Conservation (phyloP, 2,113 vertebrate genomes). For the Ameiurus melas region DNA sequence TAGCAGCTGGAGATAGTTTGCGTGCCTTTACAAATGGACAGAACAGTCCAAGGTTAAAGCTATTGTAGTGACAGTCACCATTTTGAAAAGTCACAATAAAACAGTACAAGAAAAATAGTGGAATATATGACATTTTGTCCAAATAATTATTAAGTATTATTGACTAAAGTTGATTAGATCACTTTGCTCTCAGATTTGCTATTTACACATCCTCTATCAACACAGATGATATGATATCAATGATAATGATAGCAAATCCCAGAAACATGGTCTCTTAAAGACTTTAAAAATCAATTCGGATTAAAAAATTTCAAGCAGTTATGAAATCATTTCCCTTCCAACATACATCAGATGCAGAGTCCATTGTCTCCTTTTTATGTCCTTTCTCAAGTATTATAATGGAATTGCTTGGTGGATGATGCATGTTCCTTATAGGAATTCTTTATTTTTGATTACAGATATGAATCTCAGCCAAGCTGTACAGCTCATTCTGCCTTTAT, state of each 20-base stretch:
- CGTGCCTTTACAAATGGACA: slow-evolving; percentile 31
- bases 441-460: slow-evolving; percentile 46
- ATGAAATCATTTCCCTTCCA: slow-evolving; percentile 54
- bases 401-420: slow-evolving; percentile 12
- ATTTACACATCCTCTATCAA: not conserved
- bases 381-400: slow-evolving; percentile 22
- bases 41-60: not conserved
- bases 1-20: slow-evolving; percentile 36
- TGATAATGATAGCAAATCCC: not conserved
- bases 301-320: slow-evolving; percentile 51
- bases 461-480: slow-evolving; percentile 41
- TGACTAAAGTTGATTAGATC: not conserved
- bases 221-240: not conserved
- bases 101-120: not conserved
- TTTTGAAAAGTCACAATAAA: not conserved
- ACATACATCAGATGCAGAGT: slow-evolving; percentile 49
- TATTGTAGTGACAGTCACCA: not conserved
- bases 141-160: not conserved
- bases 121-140: not conserved
- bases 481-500: slow-evolving; percentile 31
- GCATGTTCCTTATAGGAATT: slow-evolving; percentile 23
- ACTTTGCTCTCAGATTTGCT: not conserved
- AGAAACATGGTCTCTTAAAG: slow-evolving; percentile 18
- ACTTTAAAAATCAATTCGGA: slow-evolving; percentile 35
- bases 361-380: slow-evolving; percentile 24